Percentiles rank a stretch among this genome's conserved stretches.
phyloP scores from a whole-genome alignment of 1,140 invertebrate genomes.

The Drosophila rhopaloa region DNA sequence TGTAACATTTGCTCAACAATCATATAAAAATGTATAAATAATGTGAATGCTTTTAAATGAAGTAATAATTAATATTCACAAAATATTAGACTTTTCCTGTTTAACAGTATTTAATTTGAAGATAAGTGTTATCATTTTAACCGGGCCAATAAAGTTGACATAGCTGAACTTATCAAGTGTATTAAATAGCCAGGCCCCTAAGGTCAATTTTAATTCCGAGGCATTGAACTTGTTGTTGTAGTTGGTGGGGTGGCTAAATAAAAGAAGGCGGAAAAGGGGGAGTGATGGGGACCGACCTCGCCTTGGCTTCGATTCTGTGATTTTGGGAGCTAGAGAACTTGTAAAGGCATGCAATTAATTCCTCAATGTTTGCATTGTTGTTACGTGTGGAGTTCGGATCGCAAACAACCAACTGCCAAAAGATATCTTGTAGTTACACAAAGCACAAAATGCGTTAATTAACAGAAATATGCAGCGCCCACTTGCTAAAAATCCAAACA shows the following conservation, averaged over 20 bases:
- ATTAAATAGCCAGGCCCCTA: conserved; percentile 48
- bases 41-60: too few relatives aligned
- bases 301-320: conserved; percentile 56
- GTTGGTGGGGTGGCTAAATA: background rate
- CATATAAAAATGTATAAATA: too few relatives aligned
- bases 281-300: conserved; percentile 14
- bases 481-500: conserved; percentile 46
- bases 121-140: background rate
- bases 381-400: conserved; percentile 20
- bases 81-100: too few relatives aligned
- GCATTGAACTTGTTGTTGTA: conserved; percentile 77
- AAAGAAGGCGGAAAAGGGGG: conserved; percentile 5
- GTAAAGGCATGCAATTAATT: conserved; percentile 60
- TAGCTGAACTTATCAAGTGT: background rate
- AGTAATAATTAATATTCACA: too few relatives aligned
- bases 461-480: conserved; percentile 79
- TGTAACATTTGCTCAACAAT: too few relatives aligned
- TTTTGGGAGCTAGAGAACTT: conserved; percentile 48
- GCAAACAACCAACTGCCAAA: conserved; percentile 12
- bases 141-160: background rate
- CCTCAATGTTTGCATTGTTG: conserved; percentile 58
- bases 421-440: conserved; percentile 57
- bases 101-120: too few relatives aligned
- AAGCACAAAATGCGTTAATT: conserved; percentile 79
- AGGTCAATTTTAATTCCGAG: conserved; percentile 76